A percentile compares a stretch with the other conserved stretches of the same genome.
Evolutionary conservation across 2,888 invertebrate genomes (phyloP).

Genomic region (Hermaeophaga mercurialis): DNA sequence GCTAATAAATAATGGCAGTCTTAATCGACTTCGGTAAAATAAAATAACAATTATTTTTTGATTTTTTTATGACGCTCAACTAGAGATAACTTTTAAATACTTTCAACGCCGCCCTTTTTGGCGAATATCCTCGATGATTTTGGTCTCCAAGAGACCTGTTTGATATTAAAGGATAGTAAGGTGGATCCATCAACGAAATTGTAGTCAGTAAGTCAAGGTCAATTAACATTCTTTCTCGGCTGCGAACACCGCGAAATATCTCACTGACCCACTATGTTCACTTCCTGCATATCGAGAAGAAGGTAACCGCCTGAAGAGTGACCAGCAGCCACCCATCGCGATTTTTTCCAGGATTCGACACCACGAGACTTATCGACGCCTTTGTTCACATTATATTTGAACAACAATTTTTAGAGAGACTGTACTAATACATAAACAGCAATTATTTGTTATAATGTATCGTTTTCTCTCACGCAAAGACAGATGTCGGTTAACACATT

Average conservation of each 20-base stretch:
- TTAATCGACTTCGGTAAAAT: too few species aligned
- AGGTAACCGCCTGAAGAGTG: slow-evolving; percentile 18
- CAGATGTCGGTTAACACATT: too few species aligned
- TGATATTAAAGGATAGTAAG: slow-evolving; percentile 18
- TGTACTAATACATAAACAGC: too few species aligned
- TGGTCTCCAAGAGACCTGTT: not conserved
- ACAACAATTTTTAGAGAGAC: too few species aligned
- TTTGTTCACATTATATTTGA: too few species aligned
- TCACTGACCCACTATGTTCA: slow-evolving; percentile 52
- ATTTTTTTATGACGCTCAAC: too few species aligned
- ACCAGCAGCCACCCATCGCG: slow-evolving; percentile 32
- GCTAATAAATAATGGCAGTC: too few species aligned
- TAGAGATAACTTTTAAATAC: too few species aligned
- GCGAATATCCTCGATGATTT: not conserved
- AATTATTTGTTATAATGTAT: too few species aligned
- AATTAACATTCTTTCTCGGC: slow-evolving; percentile 48
- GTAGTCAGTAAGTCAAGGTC: slow-evolving; percentile 47
- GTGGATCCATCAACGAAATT: slow-evolving; percentile 30
- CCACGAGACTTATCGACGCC: slow-evolving; percentile 20
- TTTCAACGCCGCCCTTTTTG: slow-evolving; percentile 1
- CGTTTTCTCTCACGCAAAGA: too few species aligned
- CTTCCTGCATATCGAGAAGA: slow-evolving; percentile 44
- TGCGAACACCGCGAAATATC: slow-evolving; percentile 44
- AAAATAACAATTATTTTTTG: too few species aligned
- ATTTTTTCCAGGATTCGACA: slow-evolving; percentile 20